Evolutionary conservation across 2,888 invertebrate genomes (phyloP).

Genomic region (Leptogaster cylindrica): DNA sequence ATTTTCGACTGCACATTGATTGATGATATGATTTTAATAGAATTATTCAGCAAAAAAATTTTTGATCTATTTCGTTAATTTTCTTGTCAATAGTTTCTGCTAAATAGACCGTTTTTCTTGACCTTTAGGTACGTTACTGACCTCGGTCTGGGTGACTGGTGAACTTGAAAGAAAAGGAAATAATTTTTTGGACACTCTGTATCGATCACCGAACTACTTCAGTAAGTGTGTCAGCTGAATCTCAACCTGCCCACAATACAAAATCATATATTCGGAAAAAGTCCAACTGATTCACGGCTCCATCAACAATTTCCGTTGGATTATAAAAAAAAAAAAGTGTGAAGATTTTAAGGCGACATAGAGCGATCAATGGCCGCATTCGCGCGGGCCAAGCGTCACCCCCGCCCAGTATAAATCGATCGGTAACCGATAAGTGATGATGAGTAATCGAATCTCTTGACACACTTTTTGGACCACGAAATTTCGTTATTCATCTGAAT

Average conservation of each 20-base stretch:
- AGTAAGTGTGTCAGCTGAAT: too few species aligned
- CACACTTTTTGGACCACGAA: conserved; percentile 20
- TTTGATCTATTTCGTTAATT: conserved; percentile 29
- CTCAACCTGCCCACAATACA: not conserved
- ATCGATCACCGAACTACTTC: too few species aligned
- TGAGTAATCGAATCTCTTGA: conserved; percentile 30
- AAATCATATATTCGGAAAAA: conserved; percentile 7
- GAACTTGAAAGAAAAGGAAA: too few species aligned
- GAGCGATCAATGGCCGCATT: conserved; percentile 31
- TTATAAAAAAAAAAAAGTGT: not conserved
- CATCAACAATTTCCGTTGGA: not conserved
- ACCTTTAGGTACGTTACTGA: too few species aligned
- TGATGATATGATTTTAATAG: conserved; percentile 30
- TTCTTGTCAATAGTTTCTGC: conserved; percentile 12
- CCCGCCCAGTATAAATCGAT: conserved; percentile 26
- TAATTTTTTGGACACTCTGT: too few species aligned
- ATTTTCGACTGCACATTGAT: conserved; percentile 21
- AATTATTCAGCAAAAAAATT: conserved; percentile 37
- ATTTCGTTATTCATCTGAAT: conserved; percentile 27
- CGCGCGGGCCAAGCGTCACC: conserved; percentile 10
- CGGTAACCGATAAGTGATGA: conserved; percentile 12
- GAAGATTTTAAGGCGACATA: not conserved
- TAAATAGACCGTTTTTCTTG: not conserved
- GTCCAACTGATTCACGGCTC: conserved; percentile 8
- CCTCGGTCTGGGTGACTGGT: too few species aligned